Percentiles rank a stretch among this genome's conserved stretches.
phyloP scores from a whole-genome alignment of 2,797 vertebrate genomes.

The Chloroceryle inda region DNA sequence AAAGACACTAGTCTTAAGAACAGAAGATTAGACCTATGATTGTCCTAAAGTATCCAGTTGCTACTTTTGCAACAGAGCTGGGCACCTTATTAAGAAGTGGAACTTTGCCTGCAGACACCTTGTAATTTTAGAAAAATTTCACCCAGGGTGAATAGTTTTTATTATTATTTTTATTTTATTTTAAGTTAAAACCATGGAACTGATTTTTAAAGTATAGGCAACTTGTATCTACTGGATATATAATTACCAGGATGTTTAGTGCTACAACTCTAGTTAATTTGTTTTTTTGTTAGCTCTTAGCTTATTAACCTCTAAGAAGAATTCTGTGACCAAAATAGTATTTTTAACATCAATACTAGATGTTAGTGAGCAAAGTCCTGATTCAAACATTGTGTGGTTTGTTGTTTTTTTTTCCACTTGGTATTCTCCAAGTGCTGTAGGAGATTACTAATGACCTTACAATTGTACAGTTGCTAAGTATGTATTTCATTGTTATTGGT shows the following conservation, averaged over 20 bases:
- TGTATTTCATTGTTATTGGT: not conserved
- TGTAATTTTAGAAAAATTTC: not conserved
- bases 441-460: not conserved
- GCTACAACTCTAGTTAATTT: not conserved
- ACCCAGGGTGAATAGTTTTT: not conserved
- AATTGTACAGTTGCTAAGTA: not conserved
- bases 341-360: not conserved
- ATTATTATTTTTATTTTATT: not conserved
- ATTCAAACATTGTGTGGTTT: not conserved
- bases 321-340: constrained; percentile 1
- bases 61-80: not conserved
- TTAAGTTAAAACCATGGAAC: not conserved
- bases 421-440: not conserved
- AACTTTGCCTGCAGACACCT: not conserved
- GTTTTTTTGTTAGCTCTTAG: not conserved
- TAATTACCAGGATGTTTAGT: not conserved
- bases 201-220: not conserved
- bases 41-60: not conserved
- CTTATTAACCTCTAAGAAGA: not conserved
- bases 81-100: not conserved
- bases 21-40: too few species aligned
- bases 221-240: not conserved
- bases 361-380: not conserved
- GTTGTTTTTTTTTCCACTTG: not conserved
- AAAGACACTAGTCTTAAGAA: not conserved